Evolutionary conservation across 1,140 invertebrate species (phyloP).

Genomic region (Drosophila orena): DNA sequence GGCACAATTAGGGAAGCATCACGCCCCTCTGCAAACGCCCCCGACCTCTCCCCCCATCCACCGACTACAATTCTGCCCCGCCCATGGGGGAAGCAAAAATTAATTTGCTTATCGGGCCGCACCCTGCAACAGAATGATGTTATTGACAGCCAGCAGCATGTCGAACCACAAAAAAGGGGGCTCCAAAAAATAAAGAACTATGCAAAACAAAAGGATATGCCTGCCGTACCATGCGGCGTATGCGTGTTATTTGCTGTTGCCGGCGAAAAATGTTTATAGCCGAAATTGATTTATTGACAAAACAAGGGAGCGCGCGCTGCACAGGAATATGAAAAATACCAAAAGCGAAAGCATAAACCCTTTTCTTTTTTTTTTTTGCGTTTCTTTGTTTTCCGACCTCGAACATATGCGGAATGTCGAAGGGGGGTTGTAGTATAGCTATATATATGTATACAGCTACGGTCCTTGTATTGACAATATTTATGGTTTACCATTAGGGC

Average conservation of each 20-base stretch:
- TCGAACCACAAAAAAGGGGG: slow-evolving; percentile 35
- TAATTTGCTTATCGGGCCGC: slow-evolving; percentile 82
- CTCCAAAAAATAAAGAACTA: slow-evolving; percentile 64
- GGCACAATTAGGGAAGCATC: slow-evolving; percentile 75
- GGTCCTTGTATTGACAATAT: slow-evolving; percentile 69
- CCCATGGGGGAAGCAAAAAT: slow-evolving; percentile 58
- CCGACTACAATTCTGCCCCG: neutral
- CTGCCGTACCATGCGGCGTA: slow-evolving; percentile 61
- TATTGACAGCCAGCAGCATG: slow-evolving; percentile 71
- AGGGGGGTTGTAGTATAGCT: slow-evolving; percentile 12
- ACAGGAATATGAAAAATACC: slow-evolving; percentile 56
- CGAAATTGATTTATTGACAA: slow-evolving; percentile 83
- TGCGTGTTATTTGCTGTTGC: slow-evolving; percentile 71
- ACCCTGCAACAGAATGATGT: slow-evolving; percentile 71
- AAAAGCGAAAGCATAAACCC: slow-evolving; percentile 62
- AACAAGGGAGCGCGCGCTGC: slow-evolving; percentile 54
- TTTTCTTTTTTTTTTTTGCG: slow-evolving; percentile 23
- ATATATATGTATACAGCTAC: neutral
- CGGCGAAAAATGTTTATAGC: slow-evolving; percentile 67
- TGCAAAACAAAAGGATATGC: slow-evolving; percentile 55
- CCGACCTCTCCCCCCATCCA: neutral
- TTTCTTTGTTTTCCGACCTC: slow-evolving; percentile 27
- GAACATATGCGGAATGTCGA: slow-evolving; percentile 33
- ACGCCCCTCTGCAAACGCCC: slow-evolving; percentile 15
- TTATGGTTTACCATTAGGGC: slow-evolving; percentile 78